phyloP scores from a whole-genome alignment of 2,888 invertebrate genomes.

The Chloroclysta siterata region DNA sequence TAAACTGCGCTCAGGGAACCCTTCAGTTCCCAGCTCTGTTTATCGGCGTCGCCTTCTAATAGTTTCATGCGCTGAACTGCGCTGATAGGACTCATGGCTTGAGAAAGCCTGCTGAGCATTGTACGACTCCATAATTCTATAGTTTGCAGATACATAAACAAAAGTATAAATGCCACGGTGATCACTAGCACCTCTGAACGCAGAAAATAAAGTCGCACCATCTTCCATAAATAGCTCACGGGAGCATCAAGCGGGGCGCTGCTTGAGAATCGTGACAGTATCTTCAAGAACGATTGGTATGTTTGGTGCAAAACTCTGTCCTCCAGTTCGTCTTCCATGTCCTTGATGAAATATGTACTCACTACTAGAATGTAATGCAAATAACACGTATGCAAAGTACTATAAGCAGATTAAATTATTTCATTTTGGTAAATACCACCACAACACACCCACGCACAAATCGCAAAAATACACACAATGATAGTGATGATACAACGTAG shows the following conservation, averaged over 20 bases:
- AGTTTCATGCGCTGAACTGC: conserved; percentile 86
- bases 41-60: conserved; percentile 83
- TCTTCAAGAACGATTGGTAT: conserved; percentile 93
- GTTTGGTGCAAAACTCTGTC: conserved; percentile 95
- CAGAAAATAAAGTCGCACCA: conserved; percentile 90
- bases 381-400: not conserved
- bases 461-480: no score
- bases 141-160: conserved; percentile 92
- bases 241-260: conserved; percentile 91
- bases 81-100: conserved; percentile 86
- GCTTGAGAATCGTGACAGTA: conserved; percentile 92
- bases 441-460: not conserved
- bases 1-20: conserved; percentile 92
- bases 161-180: conserved; percentile 88
- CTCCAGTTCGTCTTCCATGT: conserved; percentile 97
- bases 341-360: conserved; percentile 47
- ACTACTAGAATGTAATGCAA: conserved; percentile 9
- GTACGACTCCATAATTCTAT: conserved; percentile 93
- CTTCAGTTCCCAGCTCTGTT: conserved; percentile 90
- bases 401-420: conserved; percentile 7
- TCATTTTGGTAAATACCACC: conserved; percentile 24
- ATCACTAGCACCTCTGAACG: conserved; percentile 92
- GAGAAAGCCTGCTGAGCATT: conserved; percentile 88
- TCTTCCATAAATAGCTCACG: conserved; percentile 90
- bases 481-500: no score